phyloP scores from a whole-genome alignment of 2,888 invertebrate species.

The Drosophila rellima region DNA sequence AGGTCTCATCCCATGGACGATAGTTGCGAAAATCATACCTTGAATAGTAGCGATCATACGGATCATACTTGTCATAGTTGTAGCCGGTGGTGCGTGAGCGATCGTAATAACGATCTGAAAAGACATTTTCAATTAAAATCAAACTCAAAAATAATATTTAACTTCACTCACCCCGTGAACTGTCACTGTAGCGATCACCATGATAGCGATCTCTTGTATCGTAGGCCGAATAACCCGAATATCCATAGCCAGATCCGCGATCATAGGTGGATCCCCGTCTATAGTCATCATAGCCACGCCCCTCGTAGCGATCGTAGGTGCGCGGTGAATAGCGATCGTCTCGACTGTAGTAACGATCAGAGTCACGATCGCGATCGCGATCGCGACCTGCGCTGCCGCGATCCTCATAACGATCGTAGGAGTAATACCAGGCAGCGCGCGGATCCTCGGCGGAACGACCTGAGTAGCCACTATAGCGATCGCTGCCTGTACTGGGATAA shows the following conservation, averaged over 20 bases:
- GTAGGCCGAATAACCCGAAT: slow-evolving; percentile 63
- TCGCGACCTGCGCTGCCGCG: slow-evolving; percentile 59
- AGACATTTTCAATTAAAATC: background rate
- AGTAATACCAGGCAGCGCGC: slow-evolving; percentile 80
- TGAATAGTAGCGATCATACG: slow-evolving; percentile 83
- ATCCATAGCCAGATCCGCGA: slow-evolving; percentile 57
- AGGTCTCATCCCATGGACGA: slow-evolving; percentile 85
- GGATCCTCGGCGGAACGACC: slow-evolving; percentile 80
- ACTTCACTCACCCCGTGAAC: slow-evolving; percentile 49
- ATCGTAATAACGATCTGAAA: slow-evolving; percentile 83
- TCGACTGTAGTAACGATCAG: slow-evolving; percentile 75
- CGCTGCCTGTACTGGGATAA: slow-evolving; percentile 34
- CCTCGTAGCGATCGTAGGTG: slow-evolving; percentile 79
- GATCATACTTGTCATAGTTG: slow-evolving; percentile 79
- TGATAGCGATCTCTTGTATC: slow-evolving; percentile 83
- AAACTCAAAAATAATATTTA: background rate
- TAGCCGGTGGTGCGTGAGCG: slow-evolving; percentile 69
- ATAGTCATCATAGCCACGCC: slow-evolving; percentile 74
- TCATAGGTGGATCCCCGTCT: slow-evolving; percentile 65
- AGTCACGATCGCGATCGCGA: slow-evolving; percentile 71
- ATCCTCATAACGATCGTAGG: slow-evolving; percentile 83
- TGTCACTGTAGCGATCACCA: slow-evolving; percentile 76
- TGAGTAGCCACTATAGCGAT: slow-evolving; percentile 65
- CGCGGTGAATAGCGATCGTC: slow-evolving; percentile 80
- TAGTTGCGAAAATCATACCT: slow-evolving; percentile 85